These are phyloP conservation scores for Amazona vittata DNA, from an alignment of 2,113 vertebrate genomes.

Conservation along the genomic window DNA sequence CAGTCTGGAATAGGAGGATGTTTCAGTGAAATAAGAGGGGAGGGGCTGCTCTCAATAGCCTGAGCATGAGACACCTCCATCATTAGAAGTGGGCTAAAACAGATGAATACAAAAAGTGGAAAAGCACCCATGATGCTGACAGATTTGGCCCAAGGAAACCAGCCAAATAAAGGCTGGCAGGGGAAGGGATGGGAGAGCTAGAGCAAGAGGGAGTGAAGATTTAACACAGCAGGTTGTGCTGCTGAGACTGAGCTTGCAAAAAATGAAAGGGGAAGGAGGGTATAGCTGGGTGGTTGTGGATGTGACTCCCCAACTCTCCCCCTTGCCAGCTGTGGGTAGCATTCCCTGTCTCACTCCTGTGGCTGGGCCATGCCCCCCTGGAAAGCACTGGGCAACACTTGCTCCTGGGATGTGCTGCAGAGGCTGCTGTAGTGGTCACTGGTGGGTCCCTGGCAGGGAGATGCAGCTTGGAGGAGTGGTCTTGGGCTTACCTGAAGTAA, in stretches of 20 bases:
- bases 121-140: background rate
- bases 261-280: background rate
- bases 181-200: background rate
- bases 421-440: rapidly evolving
- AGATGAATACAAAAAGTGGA: background rate
- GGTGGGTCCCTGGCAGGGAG: background rate
- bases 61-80: background rate
- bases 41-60: background rate
- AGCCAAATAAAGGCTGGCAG: background rate
- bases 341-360: background rate
- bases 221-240: background rate
- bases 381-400: background rate
- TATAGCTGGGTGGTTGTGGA: background rate
- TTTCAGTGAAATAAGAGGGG: background rate
- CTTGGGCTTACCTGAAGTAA: background rate
- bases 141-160: background rate
- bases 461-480: background rate
- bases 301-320: background rate
- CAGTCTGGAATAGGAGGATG: background rate
- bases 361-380: background rate
- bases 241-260: rapidly evolving
- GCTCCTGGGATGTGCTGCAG: background rate
- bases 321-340: background rate
- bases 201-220: background rate
- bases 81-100: background rate